A percentile compares a stretch with the other conserved stretches of the same genome.
These are phyloP conservation scores for Aporophyla nigra DNA, from an alignment of 2,888 invertebrate genomes.

Conservation along the genomic window DNA sequence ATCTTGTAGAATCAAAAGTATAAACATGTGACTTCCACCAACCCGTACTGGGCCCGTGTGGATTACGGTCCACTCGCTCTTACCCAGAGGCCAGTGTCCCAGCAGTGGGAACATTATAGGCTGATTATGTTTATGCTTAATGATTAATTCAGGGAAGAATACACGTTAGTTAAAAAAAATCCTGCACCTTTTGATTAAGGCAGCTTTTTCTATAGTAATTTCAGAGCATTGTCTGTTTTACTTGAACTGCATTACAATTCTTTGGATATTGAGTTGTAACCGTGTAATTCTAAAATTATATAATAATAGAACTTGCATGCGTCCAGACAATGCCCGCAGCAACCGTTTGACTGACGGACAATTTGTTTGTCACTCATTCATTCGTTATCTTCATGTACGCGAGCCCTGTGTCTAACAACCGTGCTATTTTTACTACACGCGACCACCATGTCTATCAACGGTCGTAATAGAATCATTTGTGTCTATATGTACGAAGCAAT, in stretches of 20 bases:
- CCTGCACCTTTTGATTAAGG: not conserved
- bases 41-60: too few relatives aligned
- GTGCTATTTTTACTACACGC: constrained; percentile 68
- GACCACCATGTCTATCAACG: constrained; percentile 53
- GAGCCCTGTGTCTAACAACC: constrained; percentile 74
- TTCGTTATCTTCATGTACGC: constrained; percentile 57
- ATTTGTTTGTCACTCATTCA: constrained; percentile 80
- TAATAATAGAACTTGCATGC: constrained; percentile 63
- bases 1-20: too few relatives aligned
- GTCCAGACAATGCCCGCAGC: constrained; percentile 62
- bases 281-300: constrained; percentile 59
- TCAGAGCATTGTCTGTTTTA: not conserved
- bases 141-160: not conserved
- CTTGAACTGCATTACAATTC: constrained; percentile 29
- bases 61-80: too few relatives aligned
- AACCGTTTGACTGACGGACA: constrained; percentile 72
- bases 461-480: constrained; percentile 52
- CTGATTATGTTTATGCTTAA: not conserved
- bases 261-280: constrained; percentile 50
- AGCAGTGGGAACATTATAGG: too few relatives aligned
- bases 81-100: too few relatives aligned
- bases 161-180: not conserved
- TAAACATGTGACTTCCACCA: too few relatives aligned
- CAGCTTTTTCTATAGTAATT: not conserved
- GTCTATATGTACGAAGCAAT: constrained; percentile 8